Evolutionary conservation across 2,888 invertebrate species (phyloP).

Genomic region (Drosophila vallismaia): DNA sequence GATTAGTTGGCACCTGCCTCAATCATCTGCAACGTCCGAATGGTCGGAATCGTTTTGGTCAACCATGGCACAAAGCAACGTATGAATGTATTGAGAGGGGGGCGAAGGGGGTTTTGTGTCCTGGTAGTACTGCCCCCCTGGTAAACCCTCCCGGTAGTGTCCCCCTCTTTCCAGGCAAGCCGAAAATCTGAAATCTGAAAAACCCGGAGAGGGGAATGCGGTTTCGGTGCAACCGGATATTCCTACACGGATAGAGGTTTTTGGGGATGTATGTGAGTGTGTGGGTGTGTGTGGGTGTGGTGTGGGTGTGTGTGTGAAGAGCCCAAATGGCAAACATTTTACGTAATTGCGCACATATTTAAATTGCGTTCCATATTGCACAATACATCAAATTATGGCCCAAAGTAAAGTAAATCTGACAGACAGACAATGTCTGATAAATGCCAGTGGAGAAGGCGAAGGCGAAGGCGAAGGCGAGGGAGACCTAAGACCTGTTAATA

Average conservation of each 20-base stretch:
- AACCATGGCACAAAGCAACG: slow-evolving; percentile 34
- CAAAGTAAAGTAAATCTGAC: slow-evolving; percentile 54
- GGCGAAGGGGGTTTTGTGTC: background rate
- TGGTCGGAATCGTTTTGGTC: slow-evolving; percentile 59
- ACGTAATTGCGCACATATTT: slow-evolving; percentile 75
- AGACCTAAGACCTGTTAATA: slow-evolving; percentile 43
- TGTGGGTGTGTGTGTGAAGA: background rate
- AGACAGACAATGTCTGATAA: slow-evolving; percentile 4
- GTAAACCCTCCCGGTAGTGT: too few species aligned
- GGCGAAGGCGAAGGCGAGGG: too few species aligned
- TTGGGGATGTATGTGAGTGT: background rate
- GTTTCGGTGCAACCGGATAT: slow-evolving; percentile 18
- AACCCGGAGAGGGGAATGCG: slow-evolving; percentile 1
- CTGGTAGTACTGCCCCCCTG: background rate
- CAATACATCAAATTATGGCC: slow-evolving; percentile 72
- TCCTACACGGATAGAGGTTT: slow-evolving; percentile 15
- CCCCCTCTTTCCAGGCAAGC: background rate
- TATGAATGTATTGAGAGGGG: slow-evolving; percentile 1
- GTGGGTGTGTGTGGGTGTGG: background rate
- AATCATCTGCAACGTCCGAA: slow-evolving; percentile 43
- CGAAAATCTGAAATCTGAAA: slow-evolving; percentile 8
- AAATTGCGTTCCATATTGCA: slow-evolving; percentile 66
- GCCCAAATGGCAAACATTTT: slow-evolving; percentile 62
- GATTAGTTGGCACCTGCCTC: slow-evolving; percentile 74
- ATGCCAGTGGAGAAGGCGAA: background rate